Evolutionary conservation across 2,113 vertebrate species (phyloP).

Genomic region (Okapia johnstoni): DNA sequence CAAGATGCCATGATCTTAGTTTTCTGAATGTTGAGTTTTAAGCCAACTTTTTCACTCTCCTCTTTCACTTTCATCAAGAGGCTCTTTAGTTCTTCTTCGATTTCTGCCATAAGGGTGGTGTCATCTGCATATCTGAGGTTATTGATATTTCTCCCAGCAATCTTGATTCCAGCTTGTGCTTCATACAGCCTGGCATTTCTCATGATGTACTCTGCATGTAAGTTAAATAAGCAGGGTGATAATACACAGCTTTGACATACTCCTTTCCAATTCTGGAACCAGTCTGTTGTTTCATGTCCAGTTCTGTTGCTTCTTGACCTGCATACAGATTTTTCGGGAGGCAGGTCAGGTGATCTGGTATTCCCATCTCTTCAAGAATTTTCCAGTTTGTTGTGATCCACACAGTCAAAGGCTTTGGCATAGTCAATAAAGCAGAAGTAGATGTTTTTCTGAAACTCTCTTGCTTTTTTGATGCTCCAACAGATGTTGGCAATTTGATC

Average conservation of each 20-base stretch:
- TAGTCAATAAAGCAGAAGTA: not conserved
- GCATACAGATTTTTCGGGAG: not conserved
- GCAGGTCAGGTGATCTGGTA: not conserved
- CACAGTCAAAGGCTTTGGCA: not conserved
- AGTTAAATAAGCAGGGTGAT: not conserved
- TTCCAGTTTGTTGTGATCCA: not conserved
- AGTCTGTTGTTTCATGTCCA: not conserved
- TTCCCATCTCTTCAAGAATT: not conserved
- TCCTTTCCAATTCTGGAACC: not conserved
- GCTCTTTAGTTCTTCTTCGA: not conserved
- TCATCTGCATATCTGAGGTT: not conserved
- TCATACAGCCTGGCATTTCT: not conserved
- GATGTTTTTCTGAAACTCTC: not conserved
- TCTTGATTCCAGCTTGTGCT: not conserved
- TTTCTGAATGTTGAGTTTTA: not conserved
- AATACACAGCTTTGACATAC: not conserved
- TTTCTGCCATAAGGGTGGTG: not conserved
- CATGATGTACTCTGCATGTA: not conserved
- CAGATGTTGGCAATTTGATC: not conserved
- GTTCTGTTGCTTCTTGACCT: not conserved
- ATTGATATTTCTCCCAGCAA: not conserved
- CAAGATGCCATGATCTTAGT: not conserved
- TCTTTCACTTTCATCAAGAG: not conserved
- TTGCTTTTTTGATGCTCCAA: not conserved
- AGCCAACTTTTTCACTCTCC: not conserved